Base-by-base conservation (phyloP, 2,113 vertebrate genomes). In the Charadrius vociferus region DNA sequence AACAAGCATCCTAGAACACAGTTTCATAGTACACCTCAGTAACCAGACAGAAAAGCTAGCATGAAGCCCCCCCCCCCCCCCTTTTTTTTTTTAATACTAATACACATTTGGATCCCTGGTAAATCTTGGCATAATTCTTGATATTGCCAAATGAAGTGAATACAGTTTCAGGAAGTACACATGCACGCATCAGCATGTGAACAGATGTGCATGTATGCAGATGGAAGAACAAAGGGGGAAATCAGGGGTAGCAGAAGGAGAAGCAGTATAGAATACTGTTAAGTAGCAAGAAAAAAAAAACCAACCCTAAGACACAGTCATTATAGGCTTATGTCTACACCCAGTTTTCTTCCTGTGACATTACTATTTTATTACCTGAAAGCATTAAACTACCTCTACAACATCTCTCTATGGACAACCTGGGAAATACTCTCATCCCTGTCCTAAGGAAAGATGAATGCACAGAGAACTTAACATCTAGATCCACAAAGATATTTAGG, bases 401-500 rank as follows among this genome's bases (percentile, higher is more conserved):
- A 73, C 11, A 34, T 43, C 36, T 68, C 7, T 30, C 30, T n/a
- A 5, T 2, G 4, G 16, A 75, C 85, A 26, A 85, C 7, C 12
- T 59, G 12, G 18, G 14, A 9, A 52, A 36, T 22, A 36, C 18
- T 63, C 14, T 70, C 20, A 75, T 55, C 12, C 10, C 23, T 59
- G 6, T 58, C 37, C 22, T 47, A 70, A 65, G 45, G 30, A 65
- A 53, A 41, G 8, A 86, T 23, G 20, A 56, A 36, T 3, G 14
- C 43, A 53, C 9, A 65, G 4, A 72, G 23, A 85, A 86, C 72
- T 75, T 50, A 67, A 65, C 37, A 75, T 34, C 10, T 7, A 80
- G 53, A 80, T 58, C 9, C 0, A 0, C 36, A 77, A 55, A 79
- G 32, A 23, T 20, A 62, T 12, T 43, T n/a, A 41, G 4, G 9